Percentiles rank a stretch among this genome's conserved stretches.
phyloP scores from a whole-genome alignment of 2,797 vertebrate genomes.

The Phalloptychus januarius region DNA sequence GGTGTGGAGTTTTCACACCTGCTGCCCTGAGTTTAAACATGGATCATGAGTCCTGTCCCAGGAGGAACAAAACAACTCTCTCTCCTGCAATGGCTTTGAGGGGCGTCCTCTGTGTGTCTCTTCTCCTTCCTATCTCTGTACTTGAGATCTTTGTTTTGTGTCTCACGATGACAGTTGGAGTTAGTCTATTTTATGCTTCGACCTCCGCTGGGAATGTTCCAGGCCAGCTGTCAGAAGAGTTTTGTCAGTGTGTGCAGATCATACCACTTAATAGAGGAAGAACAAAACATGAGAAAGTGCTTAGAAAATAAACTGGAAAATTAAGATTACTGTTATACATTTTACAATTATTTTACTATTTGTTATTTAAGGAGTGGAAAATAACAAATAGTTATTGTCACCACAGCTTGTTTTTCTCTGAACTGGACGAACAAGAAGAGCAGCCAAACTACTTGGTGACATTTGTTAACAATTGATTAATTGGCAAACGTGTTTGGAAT shows the following conservation, averaged over 20 bases:
- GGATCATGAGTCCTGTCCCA: constrained; percentile 65
- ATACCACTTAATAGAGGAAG: constrained; percentile 29
- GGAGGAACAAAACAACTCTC: constrained; percentile 66
- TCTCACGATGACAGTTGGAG: constrained; percentile 66
- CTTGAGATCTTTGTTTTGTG: constrained; percentile 45
- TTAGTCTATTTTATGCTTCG: constrained; percentile 56
- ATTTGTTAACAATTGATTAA: constrained; percentile 71
- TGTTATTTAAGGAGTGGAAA: constrained; percentile 7
- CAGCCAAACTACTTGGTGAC: constrained; percentile 54
- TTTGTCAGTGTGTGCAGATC: constrained; percentile 49
- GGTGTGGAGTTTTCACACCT: constrained; percentile 81
- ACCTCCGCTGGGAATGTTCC: constrained; percentile 46
- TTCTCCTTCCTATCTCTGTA: constrained; percentile 22
- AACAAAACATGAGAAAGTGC: constrained; percentile 24
- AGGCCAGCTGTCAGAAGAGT: constrained; percentile 57
- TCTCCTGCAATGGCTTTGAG: constrained; percentile 77
- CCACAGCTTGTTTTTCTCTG: constrained; percentile 54
- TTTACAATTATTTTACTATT: constrained; percentile 3
- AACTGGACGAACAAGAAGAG: constrained; percentile 28
- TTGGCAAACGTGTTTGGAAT: constrained; percentile 69
- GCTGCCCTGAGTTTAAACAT: constrained; percentile 69
- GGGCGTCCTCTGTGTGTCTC: constrained; percentile 61
- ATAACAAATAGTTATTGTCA: constrained; percentile 21
- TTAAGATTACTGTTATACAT: not conserved
- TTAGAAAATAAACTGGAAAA: constrained; percentile 19